Evolutionary conservation across 2,888 invertebrate genomes (phyloP).

Genomic region (Schrankia costaestrigalis): DNA sequence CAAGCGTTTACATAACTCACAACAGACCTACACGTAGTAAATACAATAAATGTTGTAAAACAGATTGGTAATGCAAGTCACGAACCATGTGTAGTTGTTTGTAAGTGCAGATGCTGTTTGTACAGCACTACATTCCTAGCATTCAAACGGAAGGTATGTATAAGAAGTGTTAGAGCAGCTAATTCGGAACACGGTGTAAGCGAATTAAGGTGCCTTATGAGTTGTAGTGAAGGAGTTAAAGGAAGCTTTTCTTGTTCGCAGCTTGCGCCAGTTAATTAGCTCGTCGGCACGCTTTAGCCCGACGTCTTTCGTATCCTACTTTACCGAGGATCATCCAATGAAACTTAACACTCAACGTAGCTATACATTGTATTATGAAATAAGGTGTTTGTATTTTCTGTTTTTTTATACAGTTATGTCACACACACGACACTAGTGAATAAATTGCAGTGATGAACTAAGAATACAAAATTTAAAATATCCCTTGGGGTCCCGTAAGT

Average conservation of each 20-base stretch:
- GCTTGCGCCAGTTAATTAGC: conserved; percentile 44
- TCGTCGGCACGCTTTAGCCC: conserved; percentile 35
- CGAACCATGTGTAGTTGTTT: conserved; percentile 3
- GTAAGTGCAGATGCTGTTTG: conserved; percentile 8
- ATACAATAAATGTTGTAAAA: conserved; percentile 15
- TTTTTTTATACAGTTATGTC: conserved; percentile 9
- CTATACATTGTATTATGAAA: conserved; percentile 12
- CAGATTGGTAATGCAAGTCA: conserved; percentile 19
- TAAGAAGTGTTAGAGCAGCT: conserved; percentile 18
- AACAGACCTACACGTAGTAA: too few relatives aligned
- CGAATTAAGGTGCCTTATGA: conserved; percentile 42
- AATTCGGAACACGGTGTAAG: conserved; percentile 26
- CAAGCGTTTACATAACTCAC: too few relatives aligned
- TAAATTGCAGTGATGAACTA: too few relatives aligned
- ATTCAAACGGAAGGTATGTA: conserved; percentile 10
- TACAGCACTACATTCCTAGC: conserved; percentile 9
- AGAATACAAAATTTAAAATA: too few relatives aligned
- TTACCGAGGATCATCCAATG: conserved; percentile 31
- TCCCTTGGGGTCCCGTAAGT: too few relatives aligned
- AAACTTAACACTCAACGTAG: conserved; percentile 16
- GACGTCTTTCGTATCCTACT: conserved; percentile 22
- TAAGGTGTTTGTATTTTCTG: conserved; percentile 2
- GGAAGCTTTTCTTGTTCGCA: conserved; percentile 33
- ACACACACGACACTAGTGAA: too few relatives aligned
- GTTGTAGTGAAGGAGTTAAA: conserved; percentile 38